Evolutionary conservation across 2,113 vertebrate species (phyloP).

Genomic region (Ciconia maguari): DNA sequence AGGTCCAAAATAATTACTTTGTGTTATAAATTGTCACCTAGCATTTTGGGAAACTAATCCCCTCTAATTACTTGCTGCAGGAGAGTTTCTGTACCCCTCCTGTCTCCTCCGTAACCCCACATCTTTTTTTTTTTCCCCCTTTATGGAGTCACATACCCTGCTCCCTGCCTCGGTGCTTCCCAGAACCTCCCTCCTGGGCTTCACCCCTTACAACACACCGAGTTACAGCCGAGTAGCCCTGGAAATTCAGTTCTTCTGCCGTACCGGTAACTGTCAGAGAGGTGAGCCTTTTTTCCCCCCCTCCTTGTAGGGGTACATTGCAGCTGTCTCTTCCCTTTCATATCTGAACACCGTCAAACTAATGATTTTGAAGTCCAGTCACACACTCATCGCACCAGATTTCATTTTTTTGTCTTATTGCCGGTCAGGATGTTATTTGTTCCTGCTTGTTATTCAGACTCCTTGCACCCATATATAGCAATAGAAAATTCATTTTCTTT

Average conservation of each 20-base stretch:
- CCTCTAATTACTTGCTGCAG: not conserved
- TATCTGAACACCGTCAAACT: fast-evolving
- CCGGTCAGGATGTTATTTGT: not conserved
- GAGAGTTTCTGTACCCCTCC: not conserved
- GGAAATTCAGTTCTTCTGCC: not conserved
- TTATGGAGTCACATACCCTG: fast-evolving
- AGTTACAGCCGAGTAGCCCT: not conserved
- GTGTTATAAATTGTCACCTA: not conserved
- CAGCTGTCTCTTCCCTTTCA: not conserved
- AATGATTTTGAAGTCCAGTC: not conserved
- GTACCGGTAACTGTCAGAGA: not conserved
- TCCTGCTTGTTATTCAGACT: not conserved
- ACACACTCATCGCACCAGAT: not conserved
- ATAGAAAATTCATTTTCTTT: not conserved
- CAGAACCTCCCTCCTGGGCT: not conserved
- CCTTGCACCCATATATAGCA: not conserved
- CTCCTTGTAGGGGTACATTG: fast-evolving
- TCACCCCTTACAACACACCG: fast-evolving
- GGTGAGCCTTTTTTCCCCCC: not conserved
- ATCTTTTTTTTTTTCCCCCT: fast-evolving
- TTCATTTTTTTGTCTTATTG: not conserved
- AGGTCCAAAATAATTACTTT: not conserved
- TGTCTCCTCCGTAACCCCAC: fast-evolving
- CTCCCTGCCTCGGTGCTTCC: not conserved
- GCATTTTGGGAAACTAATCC: not conserved